These are phyloP conservation scores for Venustoraphidia nigricollis DNA, from an alignment of 2,888 invertebrate genomes.

Conservation along the genomic window DNA sequence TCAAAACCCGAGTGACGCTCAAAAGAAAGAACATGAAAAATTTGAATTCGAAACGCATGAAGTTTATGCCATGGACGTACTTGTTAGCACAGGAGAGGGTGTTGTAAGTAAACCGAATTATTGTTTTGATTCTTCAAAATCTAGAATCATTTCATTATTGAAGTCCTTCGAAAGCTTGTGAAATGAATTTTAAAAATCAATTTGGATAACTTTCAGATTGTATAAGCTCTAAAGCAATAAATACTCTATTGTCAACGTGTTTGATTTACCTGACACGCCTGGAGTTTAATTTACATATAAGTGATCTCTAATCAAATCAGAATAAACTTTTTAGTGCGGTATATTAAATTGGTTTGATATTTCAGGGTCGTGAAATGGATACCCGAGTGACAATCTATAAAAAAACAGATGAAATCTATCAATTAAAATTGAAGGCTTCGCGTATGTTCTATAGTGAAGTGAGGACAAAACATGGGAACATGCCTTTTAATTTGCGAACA, in stretches of 20 bases:
- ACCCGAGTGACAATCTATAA: conserved; percentile 95
- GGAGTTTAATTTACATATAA: too few species aligned
- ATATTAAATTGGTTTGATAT: conserved; percentile 15
- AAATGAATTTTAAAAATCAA: too few species aligned
- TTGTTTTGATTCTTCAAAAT: too few species aligned
- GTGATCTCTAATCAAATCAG: too few species aligned
- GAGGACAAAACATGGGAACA: conserved; percentile 80
- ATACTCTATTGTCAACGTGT: too few species aligned
- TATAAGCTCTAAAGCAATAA: too few species aligned
- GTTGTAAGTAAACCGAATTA: conserved; percentile 38
- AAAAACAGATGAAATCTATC: conserved; percentile 94
- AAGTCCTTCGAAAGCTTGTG: too few species aligned
- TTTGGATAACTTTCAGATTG: too few species aligned
- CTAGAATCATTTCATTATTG: too few species aligned
- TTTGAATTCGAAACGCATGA: conserved; percentile 90
- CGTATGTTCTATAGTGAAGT: conserved; percentile 82
- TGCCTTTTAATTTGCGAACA: conserved; percentile 93
- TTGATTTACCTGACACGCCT: too few species aligned
- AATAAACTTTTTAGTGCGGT: too few species aligned
- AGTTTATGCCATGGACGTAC: conserved; percentile 97
- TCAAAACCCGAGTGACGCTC: conserved; percentile 93
- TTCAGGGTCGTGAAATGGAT: conserved; percentile 76
- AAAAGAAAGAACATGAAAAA: conserved; percentile 94
- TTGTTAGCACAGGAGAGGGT: conserved; percentile 91
- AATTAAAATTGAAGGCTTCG: conserved; percentile 92